Evolutionary conservation across 2,888 invertebrate genomes (phyloP).

Genomic region (Norana najaformis): DNA sequence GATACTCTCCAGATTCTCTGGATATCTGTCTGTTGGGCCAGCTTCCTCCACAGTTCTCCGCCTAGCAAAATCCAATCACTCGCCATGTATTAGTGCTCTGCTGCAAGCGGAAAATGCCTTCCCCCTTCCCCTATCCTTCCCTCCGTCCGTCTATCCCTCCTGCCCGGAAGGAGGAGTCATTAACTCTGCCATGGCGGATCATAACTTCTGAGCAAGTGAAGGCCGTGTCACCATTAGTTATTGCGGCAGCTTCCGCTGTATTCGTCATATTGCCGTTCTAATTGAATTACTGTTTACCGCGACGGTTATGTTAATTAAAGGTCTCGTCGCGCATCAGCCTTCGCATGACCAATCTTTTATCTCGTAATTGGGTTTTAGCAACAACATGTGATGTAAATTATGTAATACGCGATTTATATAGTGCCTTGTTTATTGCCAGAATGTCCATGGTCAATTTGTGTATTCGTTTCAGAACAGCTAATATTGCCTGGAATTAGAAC

Average conservation of each 20-base stretch:
- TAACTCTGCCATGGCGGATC: background rate
- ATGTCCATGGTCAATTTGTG: background rate
- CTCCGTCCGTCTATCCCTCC: background rate
- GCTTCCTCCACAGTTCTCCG: background rate
- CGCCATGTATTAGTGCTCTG: background rate
- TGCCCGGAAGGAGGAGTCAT: background rate
- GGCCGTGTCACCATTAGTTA: background rate
- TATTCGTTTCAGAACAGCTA: background rate
- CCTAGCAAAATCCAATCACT: background rate
- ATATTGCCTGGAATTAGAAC: background rate
- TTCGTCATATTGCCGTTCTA: background rate
- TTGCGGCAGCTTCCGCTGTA: background rate
- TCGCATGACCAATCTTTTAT: background rate
- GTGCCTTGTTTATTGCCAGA: background rate
- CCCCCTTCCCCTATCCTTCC: background rate
- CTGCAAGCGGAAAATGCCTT: background rate
- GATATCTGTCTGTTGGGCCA: background rate
- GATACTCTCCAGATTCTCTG: background rate
- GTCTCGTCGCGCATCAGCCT: background rate
- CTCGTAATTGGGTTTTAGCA: background rate
- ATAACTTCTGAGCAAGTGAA: background rate
- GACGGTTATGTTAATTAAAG: constrained; percentile 3
- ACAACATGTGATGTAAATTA: background rate
- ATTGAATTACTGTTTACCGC: background rate
- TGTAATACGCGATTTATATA: background rate